Evolutionary conservation across 2,113 vertebrate species (phyloP).

Genomic region (Trachemys scripta): DNA sequence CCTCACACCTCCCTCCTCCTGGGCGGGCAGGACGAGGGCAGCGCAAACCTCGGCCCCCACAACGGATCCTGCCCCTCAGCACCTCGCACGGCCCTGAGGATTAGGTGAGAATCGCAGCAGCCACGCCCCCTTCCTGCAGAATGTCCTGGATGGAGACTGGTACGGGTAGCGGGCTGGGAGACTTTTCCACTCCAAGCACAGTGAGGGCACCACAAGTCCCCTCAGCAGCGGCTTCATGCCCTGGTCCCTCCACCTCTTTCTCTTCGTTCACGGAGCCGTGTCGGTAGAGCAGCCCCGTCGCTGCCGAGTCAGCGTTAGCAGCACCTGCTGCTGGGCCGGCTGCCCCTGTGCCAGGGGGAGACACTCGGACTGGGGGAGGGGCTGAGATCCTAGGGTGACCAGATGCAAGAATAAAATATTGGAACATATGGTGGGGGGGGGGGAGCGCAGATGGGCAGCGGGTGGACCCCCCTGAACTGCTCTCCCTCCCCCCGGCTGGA

Average conservation of each 20-base stretch:
- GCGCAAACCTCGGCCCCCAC: not conserved
- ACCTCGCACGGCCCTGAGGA: accelerated
- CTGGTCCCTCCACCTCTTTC: not conserved
- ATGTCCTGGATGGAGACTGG: not conserved
- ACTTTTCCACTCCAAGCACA: accelerated
- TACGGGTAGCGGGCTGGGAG: not conserved
- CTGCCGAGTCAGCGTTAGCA: accelerated
- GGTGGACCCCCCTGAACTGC: too few relatives aligned
- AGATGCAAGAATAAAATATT: too few relatives aligned
- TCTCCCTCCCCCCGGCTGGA: too few relatives aligned
- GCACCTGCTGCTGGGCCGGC: not conserved
- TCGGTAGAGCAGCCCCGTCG: not conserved
- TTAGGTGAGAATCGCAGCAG: not conserved
- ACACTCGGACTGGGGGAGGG: not conserved
- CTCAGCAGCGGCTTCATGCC: not conserved
- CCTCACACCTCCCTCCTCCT: not conserved
- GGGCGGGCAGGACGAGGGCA: not conserved
- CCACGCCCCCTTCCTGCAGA: not conserved
- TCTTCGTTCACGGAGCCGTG: not conserved
- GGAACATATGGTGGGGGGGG: too few relatives aligned
- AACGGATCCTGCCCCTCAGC: too few relatives aligned
- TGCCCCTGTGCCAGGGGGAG: not conserved
- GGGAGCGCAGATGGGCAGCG: too few relatives aligned
- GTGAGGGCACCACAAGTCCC: not conserved
- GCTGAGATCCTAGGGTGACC: not conserved